phyloP scores from a whole-genome alignment of 2,797 vertebrate genomes.

The Adrianichthys oophorus region DNA sequence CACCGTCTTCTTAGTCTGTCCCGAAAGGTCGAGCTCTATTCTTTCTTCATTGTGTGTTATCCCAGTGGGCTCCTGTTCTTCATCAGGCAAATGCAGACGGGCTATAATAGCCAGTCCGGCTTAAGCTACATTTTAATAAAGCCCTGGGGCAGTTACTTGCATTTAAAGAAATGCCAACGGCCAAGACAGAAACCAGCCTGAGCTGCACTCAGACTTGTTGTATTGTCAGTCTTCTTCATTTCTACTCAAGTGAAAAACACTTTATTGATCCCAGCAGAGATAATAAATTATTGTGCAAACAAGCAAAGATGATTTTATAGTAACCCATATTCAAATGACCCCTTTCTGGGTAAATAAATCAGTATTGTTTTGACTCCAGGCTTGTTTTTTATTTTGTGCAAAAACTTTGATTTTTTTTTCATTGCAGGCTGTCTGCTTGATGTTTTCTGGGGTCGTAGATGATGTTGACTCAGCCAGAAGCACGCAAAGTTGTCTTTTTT shows the following conservation, averaged over 20 bases:
- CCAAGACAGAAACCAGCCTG: conserved; percentile 21
- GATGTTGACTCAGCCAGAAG: conserved; percentile 57
- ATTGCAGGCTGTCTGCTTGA: conserved; percentile 50
- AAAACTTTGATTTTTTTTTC: conserved; percentile 36
- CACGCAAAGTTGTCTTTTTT: conserved; percentile 44
- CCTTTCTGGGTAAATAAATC: neutral
- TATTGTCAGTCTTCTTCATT: neutral
- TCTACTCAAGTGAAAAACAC: too few species aligned
- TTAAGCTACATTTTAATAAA: conserved; percentile 61
- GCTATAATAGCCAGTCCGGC: conserved; percentile 53
- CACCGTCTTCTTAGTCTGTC: conserved; percentile 67
- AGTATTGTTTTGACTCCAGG: conserved; percentile 11
- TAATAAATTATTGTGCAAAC: too few species aligned
- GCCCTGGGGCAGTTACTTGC: conserved; percentile 37
- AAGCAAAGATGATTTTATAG: too few species aligned
- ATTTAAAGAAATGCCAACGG: conserved; percentile 45
- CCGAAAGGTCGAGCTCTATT: conserved; percentile 68
- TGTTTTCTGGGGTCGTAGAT: conserved; percentile 42
- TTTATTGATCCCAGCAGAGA: too few species aligned
- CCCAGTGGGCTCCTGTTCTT: conserved; percentile 64
- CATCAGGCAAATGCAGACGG: conserved; percentile 59
- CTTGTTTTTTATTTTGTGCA: conserved; percentile 9
- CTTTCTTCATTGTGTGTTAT: conserved; percentile 67
- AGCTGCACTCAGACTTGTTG: conserved; percentile 23
- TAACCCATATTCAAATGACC: neutral